Conservation (phyloP, 2,797 vertebrate genomes). For the Scarus forsteni region DNA sequence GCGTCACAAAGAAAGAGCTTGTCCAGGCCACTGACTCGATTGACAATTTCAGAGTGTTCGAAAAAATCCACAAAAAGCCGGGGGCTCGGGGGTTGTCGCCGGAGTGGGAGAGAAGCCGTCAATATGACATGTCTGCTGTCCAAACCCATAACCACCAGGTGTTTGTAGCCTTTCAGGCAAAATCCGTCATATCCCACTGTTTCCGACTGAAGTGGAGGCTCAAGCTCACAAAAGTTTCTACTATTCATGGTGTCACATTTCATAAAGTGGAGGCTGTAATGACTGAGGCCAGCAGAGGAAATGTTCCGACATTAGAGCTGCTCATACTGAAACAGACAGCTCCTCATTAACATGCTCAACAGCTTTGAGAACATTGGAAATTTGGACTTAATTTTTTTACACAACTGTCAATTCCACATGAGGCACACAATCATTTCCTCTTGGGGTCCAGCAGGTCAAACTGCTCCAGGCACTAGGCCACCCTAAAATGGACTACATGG, state of each 20-base stretch:
- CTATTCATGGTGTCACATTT: constrained; percentile 69
- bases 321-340: constrained; percentile 13
- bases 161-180: constrained; percentile 69
- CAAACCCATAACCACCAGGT: constrained; percentile 72
- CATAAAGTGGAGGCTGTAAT: constrained; percentile 58
- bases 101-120: constrained; percentile 57
- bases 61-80: constrained; percentile 79
- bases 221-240: constrained; percentile 28
- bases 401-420: neutral
- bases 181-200: constrained; percentile 65
- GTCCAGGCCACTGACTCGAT: constrained; percentile 86
- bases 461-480: too few relatives aligned
- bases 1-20: constrained; percentile 80
- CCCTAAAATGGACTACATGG: too few relatives aligned
- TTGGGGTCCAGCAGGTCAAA: too few relatives aligned
- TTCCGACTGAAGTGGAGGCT: constrained; percentile 48
- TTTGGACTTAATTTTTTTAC: neutral
- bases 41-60: constrained; percentile 81
- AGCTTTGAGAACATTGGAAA: neutral
- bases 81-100: constrained; percentile 55
- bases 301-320: constrained; percentile 33
- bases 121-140: constrained; percentile 75
- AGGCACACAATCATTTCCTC: too few relatives aligned
- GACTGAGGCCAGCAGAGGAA: constrained; percentile 37
- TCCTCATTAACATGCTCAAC: constrained; percentile 39